Conservation (phyloP, 2,113 vertebrate genomes). For the Suncus etruscus region DNA sequence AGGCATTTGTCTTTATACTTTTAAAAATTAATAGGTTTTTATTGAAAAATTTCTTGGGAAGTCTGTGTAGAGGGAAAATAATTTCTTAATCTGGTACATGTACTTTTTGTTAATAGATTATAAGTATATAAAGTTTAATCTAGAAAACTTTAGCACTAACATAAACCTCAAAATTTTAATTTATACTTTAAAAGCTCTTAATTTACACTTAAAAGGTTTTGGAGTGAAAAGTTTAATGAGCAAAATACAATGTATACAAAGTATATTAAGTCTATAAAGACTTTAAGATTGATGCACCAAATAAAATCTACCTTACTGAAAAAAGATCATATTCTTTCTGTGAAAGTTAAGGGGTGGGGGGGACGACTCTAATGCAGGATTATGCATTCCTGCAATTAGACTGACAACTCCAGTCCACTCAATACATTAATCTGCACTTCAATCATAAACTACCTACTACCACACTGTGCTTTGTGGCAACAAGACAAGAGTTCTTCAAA, state of each 20-base stretch:
- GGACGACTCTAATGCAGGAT: neutral
- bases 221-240: conserved; percentile 20
- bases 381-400: neutral
- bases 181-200: conserved; percentile 26
- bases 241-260: neutral
- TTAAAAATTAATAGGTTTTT: neutral
- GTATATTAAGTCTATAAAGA: neutral
- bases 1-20: neutral
- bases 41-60: neutral
- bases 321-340: neutral
- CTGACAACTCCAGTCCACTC: neutral
- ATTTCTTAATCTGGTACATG: neutral
- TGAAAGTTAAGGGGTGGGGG: neutral
- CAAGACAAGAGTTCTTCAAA: neutral
- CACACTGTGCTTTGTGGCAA: no score
- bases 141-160: conserved; percentile 36
- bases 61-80: conserved; percentile 30
- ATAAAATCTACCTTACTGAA: neutral
- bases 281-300: neutral
- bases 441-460: neutral
- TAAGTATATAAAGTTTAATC: neutral
- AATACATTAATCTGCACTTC: neutral
- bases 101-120: conserved; percentile 18
- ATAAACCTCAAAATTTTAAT: conserved; percentile 9
- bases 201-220: neutral